A percentile compares a stretch with the other conserved stretches of the same genome.
These are phyloP conservation scores for Phaethornis superciliosus DNA, from an alignment of 2,113 vertebrate genomes.

Conservation along the genomic window DNA sequence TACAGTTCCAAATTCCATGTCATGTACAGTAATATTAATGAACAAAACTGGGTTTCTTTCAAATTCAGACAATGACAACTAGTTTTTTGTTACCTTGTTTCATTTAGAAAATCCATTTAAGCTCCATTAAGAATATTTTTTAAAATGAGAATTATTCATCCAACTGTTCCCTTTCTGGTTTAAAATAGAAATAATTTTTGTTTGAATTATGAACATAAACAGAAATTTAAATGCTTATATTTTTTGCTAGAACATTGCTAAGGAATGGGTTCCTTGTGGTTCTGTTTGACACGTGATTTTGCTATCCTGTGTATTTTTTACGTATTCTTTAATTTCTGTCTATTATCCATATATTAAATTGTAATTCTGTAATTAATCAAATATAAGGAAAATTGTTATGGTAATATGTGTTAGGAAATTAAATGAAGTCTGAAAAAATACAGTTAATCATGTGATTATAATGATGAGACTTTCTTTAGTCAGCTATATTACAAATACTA, in stretches of 20 bases:
- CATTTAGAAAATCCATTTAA: neutral
- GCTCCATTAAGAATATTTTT: neutral
- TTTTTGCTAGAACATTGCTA: neutral
- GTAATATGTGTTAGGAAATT: slow-evolving; percentile 21
- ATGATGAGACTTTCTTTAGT: neutral
- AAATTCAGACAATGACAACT: neutral
- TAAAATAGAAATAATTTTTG: neutral
- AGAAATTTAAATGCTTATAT: neutral
- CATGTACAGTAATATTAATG: neutral
- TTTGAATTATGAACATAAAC: neutral
- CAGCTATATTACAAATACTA: neutral
- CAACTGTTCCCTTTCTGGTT: neutral
- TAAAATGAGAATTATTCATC: neutral
- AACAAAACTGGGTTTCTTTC: neutral
- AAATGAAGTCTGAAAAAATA: neutral
- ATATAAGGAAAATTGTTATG: neutral
- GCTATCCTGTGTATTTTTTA: neutral
- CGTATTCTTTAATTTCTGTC: neutral
- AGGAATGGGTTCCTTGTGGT: neutral
- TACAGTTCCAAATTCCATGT: neutral
- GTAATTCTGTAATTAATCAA: neutral
- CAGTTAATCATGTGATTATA: neutral
- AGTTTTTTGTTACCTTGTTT: neutral
- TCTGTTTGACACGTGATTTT: neutral
- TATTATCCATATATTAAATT: neutral